Conservation (phyloP, 1,140 invertebrate species). For the Vanessa tameamea region DNA sequence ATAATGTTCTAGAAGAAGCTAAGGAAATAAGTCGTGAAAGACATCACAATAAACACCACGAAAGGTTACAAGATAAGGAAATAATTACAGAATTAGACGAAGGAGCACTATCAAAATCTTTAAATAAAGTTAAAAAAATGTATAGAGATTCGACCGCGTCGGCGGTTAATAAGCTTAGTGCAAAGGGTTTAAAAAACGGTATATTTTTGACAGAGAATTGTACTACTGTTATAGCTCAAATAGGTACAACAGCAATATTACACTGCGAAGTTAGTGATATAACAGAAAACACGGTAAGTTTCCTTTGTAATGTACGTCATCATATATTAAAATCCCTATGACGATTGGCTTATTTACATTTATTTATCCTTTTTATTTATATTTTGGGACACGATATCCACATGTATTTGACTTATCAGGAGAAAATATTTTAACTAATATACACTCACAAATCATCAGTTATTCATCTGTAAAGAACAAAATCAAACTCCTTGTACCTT, state of each 20-base stretch:
- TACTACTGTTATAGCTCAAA: conserved; percentile 83
- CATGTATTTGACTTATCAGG: no score
- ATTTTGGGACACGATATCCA: no score
- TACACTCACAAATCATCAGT: no score
- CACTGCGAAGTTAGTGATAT: conserved; percentile 84
- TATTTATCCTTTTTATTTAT: no score
- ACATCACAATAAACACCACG: conserved; percentile 59
- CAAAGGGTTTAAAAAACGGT: conserved; percentile 64
- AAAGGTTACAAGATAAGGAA: conserved; percentile 64
- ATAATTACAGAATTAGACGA: conserved; percentile 62
- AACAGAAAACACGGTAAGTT: conserved; percentile 83
- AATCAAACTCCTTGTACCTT: no score
- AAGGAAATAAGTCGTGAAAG: conserved; percentile 56
- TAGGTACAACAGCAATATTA: conserved; percentile 82
- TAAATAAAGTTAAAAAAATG: conserved; percentile 77
- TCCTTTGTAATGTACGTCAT: neutral
- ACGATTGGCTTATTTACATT: no score
- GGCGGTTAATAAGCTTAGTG: conserved; percentile 71
- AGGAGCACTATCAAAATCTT: conserved; percentile 57
- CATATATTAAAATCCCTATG: no score
- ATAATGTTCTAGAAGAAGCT: conserved; percentile 60
- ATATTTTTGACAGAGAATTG: conserved; percentile 84
- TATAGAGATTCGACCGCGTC: conserved; percentile 72
- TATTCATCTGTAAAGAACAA: no score
- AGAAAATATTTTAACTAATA: no score